Conservation (phyloP, 2,113 vertebrate species). For the Cacatua alba region DNA sequence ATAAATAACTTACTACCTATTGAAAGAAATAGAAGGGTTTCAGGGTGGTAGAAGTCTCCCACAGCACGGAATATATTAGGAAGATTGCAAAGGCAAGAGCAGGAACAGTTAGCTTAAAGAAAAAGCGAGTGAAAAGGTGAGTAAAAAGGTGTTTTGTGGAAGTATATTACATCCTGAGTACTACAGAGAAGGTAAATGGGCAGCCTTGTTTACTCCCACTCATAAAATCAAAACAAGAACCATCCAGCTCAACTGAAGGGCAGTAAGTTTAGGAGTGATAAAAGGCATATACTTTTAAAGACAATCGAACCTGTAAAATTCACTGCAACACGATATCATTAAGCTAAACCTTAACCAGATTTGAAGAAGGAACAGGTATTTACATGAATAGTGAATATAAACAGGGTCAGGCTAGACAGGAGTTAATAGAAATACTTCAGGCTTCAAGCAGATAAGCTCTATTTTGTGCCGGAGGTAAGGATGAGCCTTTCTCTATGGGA, state of each 20-base stretch:
- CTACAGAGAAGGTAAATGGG: slow-evolving; percentile 11
- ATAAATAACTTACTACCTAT: not conserved
- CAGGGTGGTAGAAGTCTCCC: not conserved
- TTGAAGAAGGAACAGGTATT: not conserved
- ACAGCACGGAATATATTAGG: not conserved
- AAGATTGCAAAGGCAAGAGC: not conserved
- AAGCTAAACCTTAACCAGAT: not conserved
- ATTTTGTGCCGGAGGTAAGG: slow-evolving; percentile 17
- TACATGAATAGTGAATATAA: not conserved
- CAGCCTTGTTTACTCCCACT: slow-evolving; percentile 40
- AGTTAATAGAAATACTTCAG: not conserved
- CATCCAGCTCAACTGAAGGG: not conserved
- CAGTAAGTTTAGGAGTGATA: slow-evolving; percentile 14
- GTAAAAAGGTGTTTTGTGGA: slow-evolving; percentile 1
- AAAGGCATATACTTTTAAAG: not conserved
- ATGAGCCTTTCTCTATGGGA: not conserved
- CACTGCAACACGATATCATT: not conserved
- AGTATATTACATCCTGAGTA: not conserved
- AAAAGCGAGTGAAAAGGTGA: not conserved
- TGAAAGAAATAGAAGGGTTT: not conserved
- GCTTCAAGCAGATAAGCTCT: not conserved
- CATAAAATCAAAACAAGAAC: slow-evolving; percentile 56
- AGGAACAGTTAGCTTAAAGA: not conserved
- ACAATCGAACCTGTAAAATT: slow-evolving; percentile 14
- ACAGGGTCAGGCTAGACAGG: not conserved